Evolutionary conservation across 2,888 invertebrate genomes (phyloP), one percentile per base, ranked within the genome.

Genomic region (Acanthococcus lagerstroemiae): DNA sequence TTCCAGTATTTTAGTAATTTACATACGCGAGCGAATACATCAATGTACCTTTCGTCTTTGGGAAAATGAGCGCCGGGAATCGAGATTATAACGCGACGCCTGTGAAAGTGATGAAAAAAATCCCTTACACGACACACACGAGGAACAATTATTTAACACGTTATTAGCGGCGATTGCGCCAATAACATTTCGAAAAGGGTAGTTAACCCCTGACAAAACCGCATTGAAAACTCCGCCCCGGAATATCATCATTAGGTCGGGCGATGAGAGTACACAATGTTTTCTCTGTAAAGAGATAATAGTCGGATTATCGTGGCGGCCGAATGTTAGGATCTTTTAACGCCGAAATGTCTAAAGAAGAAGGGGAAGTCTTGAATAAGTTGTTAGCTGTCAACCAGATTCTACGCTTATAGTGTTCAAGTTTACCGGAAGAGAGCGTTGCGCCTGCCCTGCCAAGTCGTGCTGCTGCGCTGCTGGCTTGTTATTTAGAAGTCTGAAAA

Each of bases 301-400:
- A 52, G 63, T 30, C 24, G 63, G 54, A 63, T 63, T 52, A 63
- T 48, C 22, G 22, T 26, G 50, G 22, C 24, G 22, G 37, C 17
- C 54, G 52, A 54, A 63, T 52, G 52, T 50, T 24, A 21, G 52
- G 21, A 60, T 60, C 60, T 60, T 60, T 60, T 46, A 60, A 60
- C 60, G 46, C 48, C 60, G 48, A 60, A 60, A 60, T 60, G 46
- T 60, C 19, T 46, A 6, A 26, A 48, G 21, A 21, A 25, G 52
- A 54, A 54, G 54, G 63, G 52, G 37, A 52, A 63, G 30, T 37
- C 52, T 63, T 52, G 63, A 63, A 63, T 63, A 63, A 63, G 63
- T 63, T 63, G 63, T 63, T 63, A 63, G 52, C 63, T 63, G 63
- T 63, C 63, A 63, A 63, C 63, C 63, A 63, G 63, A 63, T 63